A percentile compares a stretch with the other conserved stretches of the same genome.
Evolutionary conservation across 2,797 vertebrate genomes (phyloP).

Genomic region (Urophycis tenuis): DNA sequence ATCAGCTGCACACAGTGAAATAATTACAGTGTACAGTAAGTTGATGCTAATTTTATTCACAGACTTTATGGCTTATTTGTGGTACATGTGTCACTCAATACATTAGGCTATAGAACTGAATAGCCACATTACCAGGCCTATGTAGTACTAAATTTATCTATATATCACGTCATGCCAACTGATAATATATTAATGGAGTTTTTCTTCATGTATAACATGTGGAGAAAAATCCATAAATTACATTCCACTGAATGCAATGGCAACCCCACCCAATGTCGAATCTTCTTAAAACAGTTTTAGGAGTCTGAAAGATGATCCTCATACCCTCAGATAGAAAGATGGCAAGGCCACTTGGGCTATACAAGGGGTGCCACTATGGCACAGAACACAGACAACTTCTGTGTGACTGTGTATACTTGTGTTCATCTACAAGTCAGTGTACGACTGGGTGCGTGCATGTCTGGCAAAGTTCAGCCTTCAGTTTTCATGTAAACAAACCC

Average conservation of each 20-base stretch:
- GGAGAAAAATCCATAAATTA: background rate
- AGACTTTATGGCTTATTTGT: background rate
- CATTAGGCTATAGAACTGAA: background rate
- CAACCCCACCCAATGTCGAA: background rate
- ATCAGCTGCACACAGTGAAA: background rate
- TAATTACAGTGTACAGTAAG: background rate
- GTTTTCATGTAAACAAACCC: slow-evolving; percentile 40
- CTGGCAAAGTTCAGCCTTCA: slow-evolving; percentile 21
- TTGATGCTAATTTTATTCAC: background rate
- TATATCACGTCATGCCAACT: background rate
- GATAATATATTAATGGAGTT: too few species aligned
- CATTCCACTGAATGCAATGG: background rate
- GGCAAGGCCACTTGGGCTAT: slow-evolving; percentile 24
- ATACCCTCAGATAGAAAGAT: slow-evolving; percentile 2
- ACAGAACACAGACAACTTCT: slow-evolving; percentile 14
- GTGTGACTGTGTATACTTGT: slow-evolving; percentile 9
- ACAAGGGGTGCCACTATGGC: slow-evolving; percentile 37
- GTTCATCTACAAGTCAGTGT: slow-evolving; percentile 7
- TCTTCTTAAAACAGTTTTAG: background rate
- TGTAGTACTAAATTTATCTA: background rate
- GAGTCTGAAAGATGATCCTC: background rate
- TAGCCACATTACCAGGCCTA: background rate
- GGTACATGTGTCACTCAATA: background rate
- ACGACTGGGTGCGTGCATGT: slow-evolving; percentile 5
- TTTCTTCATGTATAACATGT: too few species aligned